Percentiles rank a stretch among this genome's conserved stretches.
Evolutionary conservation across 2,113 vertebrate genomes (phyloP).

Genomic region (Atlantisia rogersi): DNA sequence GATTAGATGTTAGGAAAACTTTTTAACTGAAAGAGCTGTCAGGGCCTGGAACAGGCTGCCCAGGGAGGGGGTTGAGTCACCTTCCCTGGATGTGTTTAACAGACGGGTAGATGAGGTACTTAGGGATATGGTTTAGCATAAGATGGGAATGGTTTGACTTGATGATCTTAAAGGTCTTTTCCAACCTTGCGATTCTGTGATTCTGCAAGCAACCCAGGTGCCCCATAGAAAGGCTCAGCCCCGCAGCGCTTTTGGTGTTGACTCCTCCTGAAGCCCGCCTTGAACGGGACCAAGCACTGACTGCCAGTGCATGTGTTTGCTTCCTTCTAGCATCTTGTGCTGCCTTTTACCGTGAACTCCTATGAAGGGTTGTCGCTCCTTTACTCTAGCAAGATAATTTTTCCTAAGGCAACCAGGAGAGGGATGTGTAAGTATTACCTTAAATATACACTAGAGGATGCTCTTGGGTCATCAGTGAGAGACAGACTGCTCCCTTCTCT

Average conservation of each 20-base stretch:
- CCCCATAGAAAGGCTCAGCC: neutral
- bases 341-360: neutral
- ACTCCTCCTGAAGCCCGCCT: neutral
- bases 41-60: too few relatives aligned
- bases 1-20: too few relatives aligned
- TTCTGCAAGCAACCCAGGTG: neutral
- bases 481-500: neutral
- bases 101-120: too few relatives aligned
- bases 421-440: neutral
- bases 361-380: neutral
- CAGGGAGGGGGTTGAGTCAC: too few relatives aligned
- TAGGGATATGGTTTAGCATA: too few relatives aligned
- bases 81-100: too few relatives aligned
- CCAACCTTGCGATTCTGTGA: too few relatives aligned
- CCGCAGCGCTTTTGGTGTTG: fast-evolving
- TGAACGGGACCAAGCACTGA: neutral
- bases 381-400: fast-evolving
- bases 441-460: conserved; percentile 57
- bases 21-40: too few relatives aligned
- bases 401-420: neutral
- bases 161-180: too few relatives aligned
- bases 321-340: neutral
- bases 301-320: neutral
- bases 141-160: too few relatives aligned
- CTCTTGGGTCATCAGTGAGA: conserved; percentile 55